These are phyloP conservation scores for Lateolabrax maculatus DNA, from an alignment of 2,797 vertebrate genomes.

Conservation along the genomic window DNA sequence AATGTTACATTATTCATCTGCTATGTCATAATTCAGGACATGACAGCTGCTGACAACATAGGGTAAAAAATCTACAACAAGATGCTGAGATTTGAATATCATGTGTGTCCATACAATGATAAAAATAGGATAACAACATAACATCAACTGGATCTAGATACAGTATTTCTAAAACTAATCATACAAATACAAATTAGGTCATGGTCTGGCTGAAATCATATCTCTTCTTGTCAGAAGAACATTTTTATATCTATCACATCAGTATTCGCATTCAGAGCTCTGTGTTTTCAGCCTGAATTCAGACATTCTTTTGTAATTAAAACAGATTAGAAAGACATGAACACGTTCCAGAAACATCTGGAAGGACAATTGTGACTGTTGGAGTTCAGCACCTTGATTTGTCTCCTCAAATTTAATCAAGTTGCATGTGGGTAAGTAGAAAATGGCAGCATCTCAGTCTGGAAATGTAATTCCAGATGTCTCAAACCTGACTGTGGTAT, in stretches of 20 bases:
- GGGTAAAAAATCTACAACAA: background rate
- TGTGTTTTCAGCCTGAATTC: background rate
- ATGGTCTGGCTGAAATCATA: background rate
- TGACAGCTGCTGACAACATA: background rate
- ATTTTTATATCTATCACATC: background rate
- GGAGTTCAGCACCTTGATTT: conserved; percentile 11
- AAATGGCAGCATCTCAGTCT: background rate
- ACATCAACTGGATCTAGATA: background rate
- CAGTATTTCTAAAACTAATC: background rate
- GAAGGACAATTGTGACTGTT: conserved; percentile 27
- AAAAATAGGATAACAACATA: background rate
- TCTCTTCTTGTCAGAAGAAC: background rate
- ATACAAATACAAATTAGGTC: background rate
- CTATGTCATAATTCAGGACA: background rate
- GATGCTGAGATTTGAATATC: conserved; percentile 49
- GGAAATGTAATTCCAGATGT: background rate
- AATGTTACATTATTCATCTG: background rate
- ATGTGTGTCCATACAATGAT: conserved; percentile 31
- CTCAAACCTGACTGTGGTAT: background rate
- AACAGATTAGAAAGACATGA: background rate
- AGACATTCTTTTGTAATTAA: background rate
- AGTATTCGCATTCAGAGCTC: background rate
- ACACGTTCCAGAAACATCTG: conserved; percentile 16
- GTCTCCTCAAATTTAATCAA: conserved; percentile 31
- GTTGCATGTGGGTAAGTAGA: background rate